Evolutionary conservation across 2,888 invertebrate species (phyloP).

Genomic region (Xylota sylvarum): DNA sequence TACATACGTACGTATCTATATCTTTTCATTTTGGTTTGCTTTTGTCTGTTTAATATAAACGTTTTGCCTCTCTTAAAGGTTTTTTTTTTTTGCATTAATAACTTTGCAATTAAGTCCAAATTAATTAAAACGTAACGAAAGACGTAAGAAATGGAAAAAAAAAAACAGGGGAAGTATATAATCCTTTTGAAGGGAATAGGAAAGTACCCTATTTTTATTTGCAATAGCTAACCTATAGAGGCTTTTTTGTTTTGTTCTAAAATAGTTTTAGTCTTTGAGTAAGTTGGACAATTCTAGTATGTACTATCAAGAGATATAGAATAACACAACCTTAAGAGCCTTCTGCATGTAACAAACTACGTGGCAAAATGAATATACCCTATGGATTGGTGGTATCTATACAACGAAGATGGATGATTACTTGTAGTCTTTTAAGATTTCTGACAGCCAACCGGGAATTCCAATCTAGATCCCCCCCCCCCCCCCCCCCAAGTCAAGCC

Average conservation of each 20-base stretch:
- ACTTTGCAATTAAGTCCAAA: constrained; percentile 64
- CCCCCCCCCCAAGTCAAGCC: not conserved
- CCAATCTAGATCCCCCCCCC: constrained; percentile 40
- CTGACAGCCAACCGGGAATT: constrained; percentile 53
- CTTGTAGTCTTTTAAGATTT: constrained; percentile 20
- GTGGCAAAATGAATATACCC: not conserved
- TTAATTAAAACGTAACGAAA: constrained; percentile 61
- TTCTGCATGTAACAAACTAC: not conserved
- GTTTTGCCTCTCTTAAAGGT: not conserved
- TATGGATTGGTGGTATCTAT: not conserved
- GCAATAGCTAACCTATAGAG: too few species aligned
- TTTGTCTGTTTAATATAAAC: constrained; percentile 12
- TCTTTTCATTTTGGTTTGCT: constrained; percentile 26
- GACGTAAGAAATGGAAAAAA: not conserved
- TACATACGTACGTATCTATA: too few species aligned
- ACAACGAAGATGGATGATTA: constrained; percentile 35
- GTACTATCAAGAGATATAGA: too few species aligned
- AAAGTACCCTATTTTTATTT: not conserved
- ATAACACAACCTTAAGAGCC: too few species aligned
- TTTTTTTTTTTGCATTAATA: constrained; percentile 34
- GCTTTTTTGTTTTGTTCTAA: too few species aligned
- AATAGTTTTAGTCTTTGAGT: too few species aligned
- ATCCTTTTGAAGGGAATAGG: not conserved
- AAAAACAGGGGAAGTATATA: constrained; percentile 1
- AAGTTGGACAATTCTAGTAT: too few species aligned